These are phyloP conservation scores for Keiferia lycopersicella DNA, from an alignment of 2,888 invertebrate species.

Conservation along the genomic window DNA sequence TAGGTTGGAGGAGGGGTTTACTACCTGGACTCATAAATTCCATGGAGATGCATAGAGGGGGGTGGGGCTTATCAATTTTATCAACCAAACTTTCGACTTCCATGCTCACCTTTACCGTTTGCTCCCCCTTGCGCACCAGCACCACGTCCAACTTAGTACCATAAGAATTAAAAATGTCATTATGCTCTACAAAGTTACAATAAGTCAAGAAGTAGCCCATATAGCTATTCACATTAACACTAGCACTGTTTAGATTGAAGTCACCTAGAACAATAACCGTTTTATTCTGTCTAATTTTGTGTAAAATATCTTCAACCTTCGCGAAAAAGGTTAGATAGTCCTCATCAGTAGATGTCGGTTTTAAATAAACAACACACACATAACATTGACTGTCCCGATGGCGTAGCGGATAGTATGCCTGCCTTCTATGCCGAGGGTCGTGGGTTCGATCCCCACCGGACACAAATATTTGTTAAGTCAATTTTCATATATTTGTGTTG, in stretches of 20 bases:
- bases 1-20: background rate
- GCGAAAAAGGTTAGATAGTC: too few relatives aligned
- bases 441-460: too few relatives aligned
- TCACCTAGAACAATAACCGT: background rate
- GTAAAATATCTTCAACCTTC: background rate
- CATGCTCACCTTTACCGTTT: background rate
- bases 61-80: background rate
- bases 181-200: background rate
- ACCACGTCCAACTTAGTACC: background rate
- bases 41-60: background rate
- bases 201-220: background rate
- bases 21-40: background rate
- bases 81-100: background rate
- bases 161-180: background rate
- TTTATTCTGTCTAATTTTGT: background rate
- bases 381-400: too few relatives aligned
- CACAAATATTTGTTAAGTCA: too few relatives aligned
- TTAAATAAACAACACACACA: background rate
- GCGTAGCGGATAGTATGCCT: too few relatives aligned
- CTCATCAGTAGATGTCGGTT: background rate
- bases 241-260: background rate
- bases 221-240: background rate
- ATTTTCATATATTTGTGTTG: too few relatives aligned
- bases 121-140: background rate
- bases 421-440: too few relatives aligned